Evolutionary conservation across 2,888 invertebrate genomes (phyloP), one percentile per base, ranked within the genome.

Genomic region (Drosophila peninsularis): DNA sequence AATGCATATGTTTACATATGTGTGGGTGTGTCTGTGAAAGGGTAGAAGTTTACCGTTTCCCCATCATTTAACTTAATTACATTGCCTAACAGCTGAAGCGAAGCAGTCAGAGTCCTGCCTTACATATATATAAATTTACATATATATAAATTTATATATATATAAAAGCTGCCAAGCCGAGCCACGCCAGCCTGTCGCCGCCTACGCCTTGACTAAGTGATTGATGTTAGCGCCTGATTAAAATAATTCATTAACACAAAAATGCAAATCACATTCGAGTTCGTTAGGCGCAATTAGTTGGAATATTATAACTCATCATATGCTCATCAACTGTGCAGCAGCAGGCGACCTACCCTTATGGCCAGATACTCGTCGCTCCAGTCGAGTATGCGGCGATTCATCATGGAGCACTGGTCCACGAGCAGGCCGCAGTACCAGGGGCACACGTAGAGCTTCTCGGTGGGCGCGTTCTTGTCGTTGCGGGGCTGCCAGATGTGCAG

Each of bases 391-490:
- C 96, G 94, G 72, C 98, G 94, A 90, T 97, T 98, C 90, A 98
- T 92, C 47, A 96, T 94, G 71, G 98, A 90, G 0, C 96, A 96
- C 90, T 97, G 97, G 89, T 98, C 98, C 60, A 98, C 94, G 19
- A 98, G 92, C 3, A 96, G 94, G 0, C 96, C 95, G 87, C 95
- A 95, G 92, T 97, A 98, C 95, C 97, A 96, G 3, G 97, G 96
- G 70, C 95, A 94, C 6, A 96, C 94, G 90, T 97, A 98, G 45
- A 98, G 93, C 90, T 95, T 96, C 90, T 98, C 97, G 0, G 97
- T 96, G 41, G 95, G 94, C 0, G 97, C 97, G 76, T 98, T 94
- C 79, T 96, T 94, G 90, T 97, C 97, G 82, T 96, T 96, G 63
- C 94, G 94, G 1, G 97, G 97, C 58, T 94, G 94, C 98, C 98